Percentiles rank a stretch among this genome's conserved stretches.
phyloP scores from a whole-genome alignment of 1,140 invertebrate species.

The Riptortus pedestris region DNA sequence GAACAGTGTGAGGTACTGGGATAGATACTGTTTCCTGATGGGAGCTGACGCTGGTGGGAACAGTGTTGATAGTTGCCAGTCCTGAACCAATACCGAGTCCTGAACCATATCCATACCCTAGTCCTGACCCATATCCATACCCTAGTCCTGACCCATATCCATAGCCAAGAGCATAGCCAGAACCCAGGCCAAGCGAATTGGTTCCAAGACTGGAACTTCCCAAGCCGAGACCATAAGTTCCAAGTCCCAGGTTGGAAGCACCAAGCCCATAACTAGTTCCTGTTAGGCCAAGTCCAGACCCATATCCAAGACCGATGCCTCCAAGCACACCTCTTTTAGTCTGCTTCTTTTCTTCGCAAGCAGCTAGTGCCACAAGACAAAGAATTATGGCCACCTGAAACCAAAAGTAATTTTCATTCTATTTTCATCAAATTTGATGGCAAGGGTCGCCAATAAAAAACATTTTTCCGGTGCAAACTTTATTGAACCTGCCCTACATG shows the following conservation, averaged over 20 bases:
- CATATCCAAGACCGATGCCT: no score
- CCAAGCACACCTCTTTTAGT: neutral
- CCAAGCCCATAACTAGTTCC: no score
- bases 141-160: no score
- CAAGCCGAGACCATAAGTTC: neutral
- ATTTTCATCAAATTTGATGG: no score
- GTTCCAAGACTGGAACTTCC: neutral
- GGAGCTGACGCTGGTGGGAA: neutral
- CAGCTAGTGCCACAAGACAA: neutral
- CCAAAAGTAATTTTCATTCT: no score
- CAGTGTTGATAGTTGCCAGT: neutral
- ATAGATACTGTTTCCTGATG: neutral
- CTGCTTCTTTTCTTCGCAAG: neutral
- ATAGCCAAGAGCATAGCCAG: neutral
- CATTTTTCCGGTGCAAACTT: no score
- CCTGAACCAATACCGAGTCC: neutral
- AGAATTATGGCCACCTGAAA: neutral
- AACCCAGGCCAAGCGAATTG: neutral
- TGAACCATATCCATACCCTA: neutral
- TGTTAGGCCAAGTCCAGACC: no score
- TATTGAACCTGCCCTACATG: no score
- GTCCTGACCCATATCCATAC: no score
- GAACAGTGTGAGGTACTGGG: neutral
- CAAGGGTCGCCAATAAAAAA: no score
- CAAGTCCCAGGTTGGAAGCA: no score